Evolutionary conservation across 64 coral and sea anemone species (phyloP).

Genomic region (Cladopsammia gracilis): DNA sequence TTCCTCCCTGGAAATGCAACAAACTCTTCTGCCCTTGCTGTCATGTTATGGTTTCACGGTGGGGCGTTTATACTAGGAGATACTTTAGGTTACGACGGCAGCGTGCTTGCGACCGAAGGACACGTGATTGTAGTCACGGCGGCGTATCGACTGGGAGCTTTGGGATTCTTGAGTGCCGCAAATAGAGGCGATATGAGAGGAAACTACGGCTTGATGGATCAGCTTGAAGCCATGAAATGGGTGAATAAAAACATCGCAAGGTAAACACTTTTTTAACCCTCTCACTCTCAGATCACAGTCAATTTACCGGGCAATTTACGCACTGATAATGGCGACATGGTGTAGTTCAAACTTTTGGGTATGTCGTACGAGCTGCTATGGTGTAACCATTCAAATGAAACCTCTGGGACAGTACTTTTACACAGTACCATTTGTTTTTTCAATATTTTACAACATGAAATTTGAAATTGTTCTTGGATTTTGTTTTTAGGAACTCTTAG

Average conservation of each 20-base stretch:
- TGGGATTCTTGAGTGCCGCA: background rate
- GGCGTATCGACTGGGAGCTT: background rate
- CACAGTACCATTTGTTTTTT: too few species aligned
- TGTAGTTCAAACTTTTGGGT: too few species aligned
- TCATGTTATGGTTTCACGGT: slow-evolving; percentile 1
- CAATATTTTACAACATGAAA: too few species aligned
- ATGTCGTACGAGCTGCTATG: too few species aligned
- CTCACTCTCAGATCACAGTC: too few species aligned
- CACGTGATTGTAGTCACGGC: background rate
- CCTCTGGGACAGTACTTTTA: too few species aligned
- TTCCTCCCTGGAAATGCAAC: background rate
- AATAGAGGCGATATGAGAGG: background rate
- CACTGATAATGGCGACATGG: too few species aligned
- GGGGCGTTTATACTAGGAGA: background rate
- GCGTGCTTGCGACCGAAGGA: background rate
- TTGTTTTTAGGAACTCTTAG: too few species aligned
- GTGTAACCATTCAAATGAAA: too few species aligned
- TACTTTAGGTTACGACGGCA: background rate
- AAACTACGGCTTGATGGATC: background rate
- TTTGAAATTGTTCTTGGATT: too few species aligned
- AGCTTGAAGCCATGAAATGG: background rate
- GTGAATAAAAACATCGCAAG: background rate
- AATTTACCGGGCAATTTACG: too few species aligned
- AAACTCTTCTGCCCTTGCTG: background rate
- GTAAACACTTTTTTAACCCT: background rate